Evolutionary conservation across 1,140 invertebrate species (phyloP).

Genomic region (Lepidostoma basale): DNA sequence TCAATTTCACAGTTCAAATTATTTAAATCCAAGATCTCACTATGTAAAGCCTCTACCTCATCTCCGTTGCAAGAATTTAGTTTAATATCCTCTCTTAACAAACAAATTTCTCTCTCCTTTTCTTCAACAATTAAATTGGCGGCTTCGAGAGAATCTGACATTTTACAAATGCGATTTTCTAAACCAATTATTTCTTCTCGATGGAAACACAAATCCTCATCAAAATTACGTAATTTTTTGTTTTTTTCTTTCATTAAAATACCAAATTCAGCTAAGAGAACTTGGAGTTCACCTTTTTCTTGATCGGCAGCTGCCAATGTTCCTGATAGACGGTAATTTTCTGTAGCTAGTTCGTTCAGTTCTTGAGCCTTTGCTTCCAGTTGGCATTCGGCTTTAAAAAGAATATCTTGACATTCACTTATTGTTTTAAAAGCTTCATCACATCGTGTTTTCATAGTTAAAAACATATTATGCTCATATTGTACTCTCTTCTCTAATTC

Average conservation of each 20-base stretch:
- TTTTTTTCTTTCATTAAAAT: slow-evolving; percentile 6
- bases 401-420: slow-evolving; percentile 25
- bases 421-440: slow-evolving; percentile 32
- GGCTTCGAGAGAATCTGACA: too few relatives aligned
- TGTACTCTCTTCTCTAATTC: slow-evolving; percentile 19
- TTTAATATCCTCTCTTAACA: too few relatives aligned
- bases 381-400: slow-evolving; percentile 31
- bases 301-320: slow-evolving; percentile 37
- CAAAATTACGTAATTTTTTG: not conserved
- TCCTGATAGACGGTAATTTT: slow-evolving; percentile 39
- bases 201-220: too few relatives aligned
- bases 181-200: too few relatives aligned
- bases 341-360: slow-evolving; percentile 33
- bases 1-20: too few relatives aligned
- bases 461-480: slow-evolving; percentile 17
- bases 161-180: too few relatives aligned
- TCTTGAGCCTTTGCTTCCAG: slow-evolving; percentile 42
- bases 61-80: too few relatives aligned
- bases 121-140: too few relatives aligned
- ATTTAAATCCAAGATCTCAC: too few relatives aligned
- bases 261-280: slow-evolving; percentile 29
- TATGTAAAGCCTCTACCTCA: too few relatives aligned
- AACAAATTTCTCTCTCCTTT: too few relatives aligned
- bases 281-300: slow-evolving; percentile 38
- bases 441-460: slow-evolving; percentile 33